phyloP scores from a whole-genome alignment of 2,113 vertebrate genomes.

The Pholis gunnellus region DNA sequence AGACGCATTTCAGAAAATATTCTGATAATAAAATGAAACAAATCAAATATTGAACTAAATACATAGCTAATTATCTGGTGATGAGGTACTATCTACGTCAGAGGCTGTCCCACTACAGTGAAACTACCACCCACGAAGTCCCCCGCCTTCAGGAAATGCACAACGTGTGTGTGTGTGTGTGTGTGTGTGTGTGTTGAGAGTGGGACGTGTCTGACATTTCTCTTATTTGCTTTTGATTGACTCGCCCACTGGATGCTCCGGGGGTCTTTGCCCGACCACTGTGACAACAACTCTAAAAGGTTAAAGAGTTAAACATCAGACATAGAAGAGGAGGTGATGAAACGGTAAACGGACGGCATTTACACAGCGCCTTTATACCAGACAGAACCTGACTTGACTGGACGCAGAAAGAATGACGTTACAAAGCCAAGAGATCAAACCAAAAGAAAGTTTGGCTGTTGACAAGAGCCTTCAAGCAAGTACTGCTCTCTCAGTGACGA shows the following conservation, averaged over 20 bases:
- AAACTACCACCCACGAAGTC: constrained; percentile 35
- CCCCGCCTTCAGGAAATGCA: constrained; percentile 21
- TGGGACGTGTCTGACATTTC: constrained; percentile 58
- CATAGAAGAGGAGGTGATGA: background rate
- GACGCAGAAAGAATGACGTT: background rate
- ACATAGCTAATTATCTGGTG: background rate
- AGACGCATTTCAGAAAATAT: background rate
- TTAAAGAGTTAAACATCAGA: background rate
- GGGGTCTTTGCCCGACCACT: constrained; percentile 45
- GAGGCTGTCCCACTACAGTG: constrained; percentile 42
- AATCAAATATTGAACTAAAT: background rate
- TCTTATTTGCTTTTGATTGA: background rate
- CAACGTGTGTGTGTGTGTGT: background rate
- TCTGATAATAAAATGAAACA: background rate
- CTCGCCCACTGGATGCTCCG: constrained; percentile 26
- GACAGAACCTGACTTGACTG: background rate
- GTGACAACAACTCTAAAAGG: constrained; percentile 14
- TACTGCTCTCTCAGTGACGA: background rate
- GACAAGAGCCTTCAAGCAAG: background rate
- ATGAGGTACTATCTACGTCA: constrained; percentile 1
- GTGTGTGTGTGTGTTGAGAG: constrained; percentile 26
- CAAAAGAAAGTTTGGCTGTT: background rate
- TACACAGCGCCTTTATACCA: background rate
- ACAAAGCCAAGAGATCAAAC: background rate
- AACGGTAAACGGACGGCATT: background rate